phyloP scores from a whole-genome alignment of 2,797 vertebrate genomes.

The Sebastes hopkinsi region DNA sequence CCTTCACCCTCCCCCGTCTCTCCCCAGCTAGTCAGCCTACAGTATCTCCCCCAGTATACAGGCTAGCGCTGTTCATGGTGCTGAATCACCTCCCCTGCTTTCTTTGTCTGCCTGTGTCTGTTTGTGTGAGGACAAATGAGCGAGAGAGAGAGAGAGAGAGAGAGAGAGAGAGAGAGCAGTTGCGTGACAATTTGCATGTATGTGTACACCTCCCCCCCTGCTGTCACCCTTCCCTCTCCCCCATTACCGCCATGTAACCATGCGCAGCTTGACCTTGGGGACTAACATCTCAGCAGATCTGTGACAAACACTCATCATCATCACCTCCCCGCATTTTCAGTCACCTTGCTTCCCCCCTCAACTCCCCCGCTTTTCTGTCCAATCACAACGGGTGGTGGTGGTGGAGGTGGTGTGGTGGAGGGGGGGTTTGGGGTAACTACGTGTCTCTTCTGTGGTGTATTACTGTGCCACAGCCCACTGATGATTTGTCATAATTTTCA shows the following conservation, averaged over 20 bases:
- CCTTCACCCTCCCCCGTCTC: background rate
- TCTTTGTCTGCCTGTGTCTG: background rate
- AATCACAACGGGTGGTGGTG: conserved; percentile 17
- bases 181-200: conserved; percentile 41
- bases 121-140: background rate
- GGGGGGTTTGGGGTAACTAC: conserved; percentile 45
- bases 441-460: conserved; percentile 77
- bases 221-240: background rate
- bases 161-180: background rate
- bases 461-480: conserved; percentile 79
- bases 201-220: background rate
- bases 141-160: background rate
- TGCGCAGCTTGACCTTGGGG: conserved; percentile 60
- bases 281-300: conserved; percentile 64
- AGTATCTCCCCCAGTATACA: conserved; percentile 13
- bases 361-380: conserved; percentile 1
- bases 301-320: conserved; percentile 54
- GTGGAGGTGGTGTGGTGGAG: background rate
- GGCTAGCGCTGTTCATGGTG: conserved; percentile 64
- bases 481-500: conserved; percentile 79
- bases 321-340: background rate
- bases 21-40: background rate
- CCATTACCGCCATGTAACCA: conserved; percentile 21
- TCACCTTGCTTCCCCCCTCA: background rate
- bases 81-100: conserved; percentile 53